Base-by-base conservation (phyloP, 2,888 invertebrate species). In the Callimorpha dominula region DNA sequence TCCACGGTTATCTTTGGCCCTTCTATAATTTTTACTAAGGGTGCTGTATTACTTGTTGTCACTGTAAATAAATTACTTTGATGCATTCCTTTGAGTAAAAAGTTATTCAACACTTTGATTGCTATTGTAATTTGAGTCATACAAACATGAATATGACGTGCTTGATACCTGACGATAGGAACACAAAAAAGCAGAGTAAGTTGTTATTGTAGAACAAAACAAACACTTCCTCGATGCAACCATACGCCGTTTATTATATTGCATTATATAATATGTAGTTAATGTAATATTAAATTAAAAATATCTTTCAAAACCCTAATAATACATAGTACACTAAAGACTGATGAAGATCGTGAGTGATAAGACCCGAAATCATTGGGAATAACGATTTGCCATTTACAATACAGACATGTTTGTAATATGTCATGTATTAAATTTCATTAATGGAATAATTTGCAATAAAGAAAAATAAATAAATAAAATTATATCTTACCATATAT, bases 1-100 rank as follows among this genome's bases (percentile, higher is more conserved):
- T 85, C 78, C 4, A 76, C 81, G 1, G 74, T 73, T 12, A 88
- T 73, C 72, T 76, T 77, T 1, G 78, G 31, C 0, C 75, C 83
- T 46, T 80, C 88, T 1, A 84, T 75, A 46, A 92, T 86, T 0
- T 73, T 84, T 12, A 88, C 77, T 14, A 6, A 67, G 0, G 92
- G 91, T 20, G 79, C 64, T 68, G 73, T 86, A 9, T 81, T 65
- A 60, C 73, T 67, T 65, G 71, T 74, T 20, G 46, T 71, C 31
- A 78, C 88, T 87, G 82, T 70, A 81, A 80, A 20, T 66, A 64
- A 67, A 46, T 43, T 8, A 46, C 43, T 3, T 66, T 31, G 31
- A n/a, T 9, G 9, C n/a, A n/a, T 54, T 54, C 0, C 54, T 54
- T n/a, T n/a, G 4, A 46, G n/a, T 20, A 20, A 20, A 11, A 11